Conservation (phyloP, 2,888 invertebrate species). For the Apodemia mormo region DNA sequence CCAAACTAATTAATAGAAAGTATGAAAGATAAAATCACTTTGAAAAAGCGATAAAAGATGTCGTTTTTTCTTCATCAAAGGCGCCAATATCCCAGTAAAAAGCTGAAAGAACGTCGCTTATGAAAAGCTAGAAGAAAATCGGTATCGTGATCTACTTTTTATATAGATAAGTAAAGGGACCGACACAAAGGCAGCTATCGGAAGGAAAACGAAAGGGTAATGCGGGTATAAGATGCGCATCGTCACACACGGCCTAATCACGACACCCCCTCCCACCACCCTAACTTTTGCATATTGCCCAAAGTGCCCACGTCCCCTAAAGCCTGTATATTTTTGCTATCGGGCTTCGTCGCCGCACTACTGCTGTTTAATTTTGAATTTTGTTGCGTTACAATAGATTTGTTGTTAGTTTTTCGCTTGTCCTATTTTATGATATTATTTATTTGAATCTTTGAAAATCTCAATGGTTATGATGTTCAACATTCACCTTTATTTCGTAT, state of each 20-base stretch:
- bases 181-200: slow-evolving; percentile 77
- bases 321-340: slow-evolving; percentile 59
- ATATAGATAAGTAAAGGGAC: slow-evolving; percentile 63
- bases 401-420: slow-evolving; percentile 36
- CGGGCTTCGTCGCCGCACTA: slow-evolving; percentile 49
- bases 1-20: slow-evolving; percentile 1
- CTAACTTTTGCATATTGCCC: slow-evolving; percentile 79
- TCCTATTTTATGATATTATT: slow-evolving; percentile 37
- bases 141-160: slow-evolving; percentile 67
- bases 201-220: slow-evolving; percentile 81
- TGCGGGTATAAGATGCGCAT: slow-evolving; percentile 82
- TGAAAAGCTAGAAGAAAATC: slow-evolving; percentile 60
- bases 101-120: slow-evolving; percentile 38
- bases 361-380: slow-evolving; percentile 44
- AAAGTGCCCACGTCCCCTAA: slow-evolving; percentile 71
- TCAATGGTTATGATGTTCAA: slow-evolving; percentile 34
- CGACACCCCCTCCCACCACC: slow-evolving; percentile 55
- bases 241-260: slow-evolving; percentile 81
- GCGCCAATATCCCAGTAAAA: slow-evolving; percentile 41
- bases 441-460: slow-evolving; percentile 39
- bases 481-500: slow-evolving; percentile 40
- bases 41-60: not conserved
- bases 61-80: slow-evolving; percentile 29
- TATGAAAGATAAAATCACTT: not conserved
- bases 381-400: slow-evolving; percentile 40